Percentiles rank a stretch among this genome's conserved stretches.
phyloP scores from a whole-genome alignment of 2,888 invertebrate species.

The Ganaspis brasiliensis region DNA sequence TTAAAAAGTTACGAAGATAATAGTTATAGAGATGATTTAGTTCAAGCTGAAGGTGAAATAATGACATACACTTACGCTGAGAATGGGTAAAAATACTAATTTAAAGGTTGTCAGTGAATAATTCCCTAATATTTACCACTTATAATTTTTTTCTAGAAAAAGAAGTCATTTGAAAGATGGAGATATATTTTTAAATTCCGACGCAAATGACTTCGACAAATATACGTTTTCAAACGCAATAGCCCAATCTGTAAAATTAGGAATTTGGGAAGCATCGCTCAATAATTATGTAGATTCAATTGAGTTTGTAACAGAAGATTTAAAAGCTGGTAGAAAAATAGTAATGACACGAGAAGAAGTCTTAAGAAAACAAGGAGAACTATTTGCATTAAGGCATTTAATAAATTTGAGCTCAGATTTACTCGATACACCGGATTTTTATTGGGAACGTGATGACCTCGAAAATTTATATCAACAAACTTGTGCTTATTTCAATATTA shows the following conservation, averaged over 20 bases:
- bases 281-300: constrained; percentile 92
- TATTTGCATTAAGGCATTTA: constrained; percentile 93
- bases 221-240: constrained; percentile 98
- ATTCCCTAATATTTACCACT: background rate
- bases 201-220: constrained; percentile 88
- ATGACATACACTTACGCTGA: constrained; percentile 90
- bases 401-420: constrained; percentile 97
- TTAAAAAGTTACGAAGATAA: constrained; percentile 86
- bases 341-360: constrained; percentile 87
- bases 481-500: constrained; percentile 91
- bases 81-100: constrained; percentile 77
- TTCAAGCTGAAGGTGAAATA: constrained; percentile 90
- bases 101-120: constrained; percentile 1
- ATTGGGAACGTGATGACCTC: constrained; percentile 97
- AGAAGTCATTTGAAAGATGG: constrained; percentile 80
- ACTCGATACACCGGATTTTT: constrained; percentile 97
- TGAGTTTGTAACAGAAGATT: constrained; percentile 89
- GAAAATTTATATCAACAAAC: constrained; percentile 92
- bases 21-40: constrained; percentile 86
- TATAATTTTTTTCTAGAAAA: constrained; percentile 71
- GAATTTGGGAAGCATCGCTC: constrained; percentile 95
- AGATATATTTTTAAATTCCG: constrained; percentile 82
- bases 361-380: constrained; percentile 90
- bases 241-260: constrained; percentile 95
- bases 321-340: constrained; percentile 89